Evolutionary conservation across 1,140 invertebrate species (phyloP).

Genomic region (Orchesella cincta): DNA sequence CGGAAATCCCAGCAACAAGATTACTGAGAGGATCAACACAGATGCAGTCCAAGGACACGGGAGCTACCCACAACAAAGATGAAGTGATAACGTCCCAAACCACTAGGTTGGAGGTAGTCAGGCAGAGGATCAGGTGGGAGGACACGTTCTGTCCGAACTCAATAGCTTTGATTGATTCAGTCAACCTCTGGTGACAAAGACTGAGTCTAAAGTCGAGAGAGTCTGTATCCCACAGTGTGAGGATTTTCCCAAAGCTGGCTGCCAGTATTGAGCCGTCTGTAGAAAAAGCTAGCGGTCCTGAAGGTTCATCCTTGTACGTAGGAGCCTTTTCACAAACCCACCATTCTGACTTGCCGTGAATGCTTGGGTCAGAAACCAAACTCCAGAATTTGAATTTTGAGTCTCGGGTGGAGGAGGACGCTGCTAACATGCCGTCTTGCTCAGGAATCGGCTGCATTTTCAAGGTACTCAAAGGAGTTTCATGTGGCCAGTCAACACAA

Average conservation of each 20-base stretch:
- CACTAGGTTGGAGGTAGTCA: conserved; percentile 61
- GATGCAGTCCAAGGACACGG: conserved; percentile 60
- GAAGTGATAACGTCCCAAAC: conserved; percentile 74
- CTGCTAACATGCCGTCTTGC: conserved; percentile 56
- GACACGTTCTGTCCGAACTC: conserved; percentile 68
- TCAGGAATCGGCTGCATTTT: conserved; percentile 63
- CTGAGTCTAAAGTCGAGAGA: conserved; percentile 60
- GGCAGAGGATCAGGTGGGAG: conserved; percentile 67
- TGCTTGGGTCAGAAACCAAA: conserved; percentile 60
- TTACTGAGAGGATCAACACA: conserved; percentile 65
- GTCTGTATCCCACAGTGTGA: conserved; percentile 70
- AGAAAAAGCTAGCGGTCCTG: conserved; percentile 66
- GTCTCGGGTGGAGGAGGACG: conserved; percentile 70
- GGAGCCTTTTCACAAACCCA: conserved; percentile 71
- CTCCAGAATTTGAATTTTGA: conserved; percentile 75
- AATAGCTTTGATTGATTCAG: conserved; percentile 55
- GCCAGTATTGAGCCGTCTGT: conserved; percentile 75
- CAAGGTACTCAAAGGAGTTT: conserved; percentile 63
- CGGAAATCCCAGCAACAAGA: conserved; percentile 69
- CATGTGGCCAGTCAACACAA: conserved; percentile 71
- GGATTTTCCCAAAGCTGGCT: conserved; percentile 67
- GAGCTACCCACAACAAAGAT: conserved; percentile 64
- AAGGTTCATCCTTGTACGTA: conserved; percentile 63
- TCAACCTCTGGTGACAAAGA: conserved; percentile 50
- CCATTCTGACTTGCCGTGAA: conserved; percentile 58